Base-by-base conservation (phyloP, 1,140 invertebrate species). In the Trichonephila clavata region DNA sequence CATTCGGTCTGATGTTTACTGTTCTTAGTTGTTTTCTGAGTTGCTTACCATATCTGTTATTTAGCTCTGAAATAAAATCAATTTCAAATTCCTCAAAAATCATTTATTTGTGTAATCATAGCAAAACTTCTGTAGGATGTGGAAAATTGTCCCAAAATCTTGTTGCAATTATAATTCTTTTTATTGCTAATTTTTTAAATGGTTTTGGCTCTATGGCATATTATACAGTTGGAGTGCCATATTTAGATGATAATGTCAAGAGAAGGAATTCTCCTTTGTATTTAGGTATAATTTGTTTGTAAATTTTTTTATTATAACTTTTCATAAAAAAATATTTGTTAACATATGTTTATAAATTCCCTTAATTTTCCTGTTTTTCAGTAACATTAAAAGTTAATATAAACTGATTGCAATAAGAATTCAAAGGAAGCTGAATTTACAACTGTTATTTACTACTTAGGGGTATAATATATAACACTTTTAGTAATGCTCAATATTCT, bases 1-100 rank as follows among this genome's bases (percentile, higher is more conserved):
- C 97, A 24, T 96, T 96, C 94, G 97, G 97, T 32, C 96, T 97
- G 87, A 96, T 97, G 68, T 97, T 97, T 57, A 97, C 97, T 18
- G 97, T 97, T 0, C 84, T 97, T 0, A 97, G 97, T 21, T 97
- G 97, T 94, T 96, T 97, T 90, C 96, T 97, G 1, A 95, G 97
- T 43, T 96, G 96, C 0, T 94, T 97, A 83, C 97, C 97, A 0
- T 97, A 97, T 94, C 96, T 97, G 83, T 96, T 97, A 63, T 97
- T 97, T 94, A 97, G 97, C 0, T 95, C 96, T 14, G 97, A 77
- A 68, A n/a, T 80, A 32, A 87, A 57, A 24, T 10, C 13, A 50
- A 32, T 32, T 57, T n/a, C 24, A 27, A 24, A 65, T 21, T 18
- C 6, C 59, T n/a, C 13, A 59, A 57, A 86, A 16, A 57, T 50